phyloP scores from a whole-genome alignment of 1,140 invertebrate genomes.

The Neodiprion fabricii region DNA sequence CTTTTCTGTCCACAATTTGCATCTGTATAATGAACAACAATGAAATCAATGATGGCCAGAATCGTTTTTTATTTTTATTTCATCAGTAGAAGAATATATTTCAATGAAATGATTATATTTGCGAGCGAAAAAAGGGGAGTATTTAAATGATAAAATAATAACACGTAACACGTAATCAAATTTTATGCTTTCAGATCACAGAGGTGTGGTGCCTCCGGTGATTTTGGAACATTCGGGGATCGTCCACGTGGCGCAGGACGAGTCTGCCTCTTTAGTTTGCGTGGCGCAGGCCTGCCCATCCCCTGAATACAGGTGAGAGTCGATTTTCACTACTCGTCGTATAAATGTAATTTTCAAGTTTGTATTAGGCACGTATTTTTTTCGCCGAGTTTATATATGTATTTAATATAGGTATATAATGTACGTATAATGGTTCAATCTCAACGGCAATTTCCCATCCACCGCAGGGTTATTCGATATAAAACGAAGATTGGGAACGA shows the following conservation, averaged over 20 bases:
- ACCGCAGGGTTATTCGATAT: neutral
- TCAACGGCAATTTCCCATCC: neutral
- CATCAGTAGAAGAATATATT: no score
- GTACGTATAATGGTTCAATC: neutral
- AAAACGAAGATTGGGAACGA: no score
- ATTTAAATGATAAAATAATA: no score
- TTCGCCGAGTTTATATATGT: neutral
- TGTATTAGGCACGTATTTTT: neutral
- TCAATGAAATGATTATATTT: no score
- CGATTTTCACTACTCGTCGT: conserved; percentile 3
- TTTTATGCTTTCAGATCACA: conserved; percentile 65
- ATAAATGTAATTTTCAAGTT: neutral
- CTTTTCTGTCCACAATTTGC: no score
- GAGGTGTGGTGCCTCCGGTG: conserved; percentile 70
- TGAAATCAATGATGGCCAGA: no score
- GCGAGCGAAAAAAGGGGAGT: no score
- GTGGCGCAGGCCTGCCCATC: conserved; percentile 77
- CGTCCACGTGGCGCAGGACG: conserved; percentile 74
- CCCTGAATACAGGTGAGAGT: conserved; percentile 74
- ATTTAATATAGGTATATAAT: no score
- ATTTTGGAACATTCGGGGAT: conserved; percentile 73
- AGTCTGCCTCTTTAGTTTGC: conserved; percentile 76
- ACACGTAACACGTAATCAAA: no score
- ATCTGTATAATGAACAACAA: no score
- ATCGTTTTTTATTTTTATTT: no score